These are phyloP conservation scores for Catharus minimus DNA, from an alignment of 2,113 vertebrate genomes.

Conservation along the genomic window DNA sequence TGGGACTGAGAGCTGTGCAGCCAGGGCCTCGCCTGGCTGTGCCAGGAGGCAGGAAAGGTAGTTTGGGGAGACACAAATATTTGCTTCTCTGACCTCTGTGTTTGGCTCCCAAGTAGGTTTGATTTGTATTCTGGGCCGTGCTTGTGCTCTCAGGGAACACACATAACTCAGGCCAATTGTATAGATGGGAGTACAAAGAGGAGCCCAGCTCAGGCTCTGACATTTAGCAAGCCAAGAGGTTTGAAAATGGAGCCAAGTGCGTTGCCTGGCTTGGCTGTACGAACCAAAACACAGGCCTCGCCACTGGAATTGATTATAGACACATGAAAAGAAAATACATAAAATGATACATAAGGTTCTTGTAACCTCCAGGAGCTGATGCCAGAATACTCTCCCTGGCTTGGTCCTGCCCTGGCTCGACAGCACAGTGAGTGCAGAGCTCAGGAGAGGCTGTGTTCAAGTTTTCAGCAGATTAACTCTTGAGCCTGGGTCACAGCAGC, in stretches of 20 bases:
- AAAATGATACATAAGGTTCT: constrained; percentile 68
- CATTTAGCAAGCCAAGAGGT: constrained; percentile 57
- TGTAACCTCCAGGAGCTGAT: constrained; percentile 52
- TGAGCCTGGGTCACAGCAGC: not conserved
- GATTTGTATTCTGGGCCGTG: constrained; percentile 16
- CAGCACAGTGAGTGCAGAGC: not conserved
- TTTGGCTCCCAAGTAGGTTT: constrained; percentile 34
- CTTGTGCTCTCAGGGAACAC: constrained; percentile 34
- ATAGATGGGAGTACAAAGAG: constrained; percentile 40
- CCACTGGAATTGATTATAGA: constrained; percentile 69
- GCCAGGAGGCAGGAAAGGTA: constrained; percentile 51
- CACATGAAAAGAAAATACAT: constrained; percentile 71
- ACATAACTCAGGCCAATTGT: constrained; percentile 29
- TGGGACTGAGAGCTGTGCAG: not conserved
- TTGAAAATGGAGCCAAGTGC: constrained; percentile 53
- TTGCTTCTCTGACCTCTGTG: constrained; percentile 35
- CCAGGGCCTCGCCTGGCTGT: not conserved
- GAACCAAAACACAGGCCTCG: constrained; percentile 65
- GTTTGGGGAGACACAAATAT: constrained; percentile 49
- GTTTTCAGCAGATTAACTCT: constrained; percentile 55
- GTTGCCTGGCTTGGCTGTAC: constrained; percentile 57
- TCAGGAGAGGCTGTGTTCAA: not conserved
- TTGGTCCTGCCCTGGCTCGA: constrained; percentile 45
- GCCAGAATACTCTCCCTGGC: constrained; percentile 43
- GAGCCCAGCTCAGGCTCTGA: constrained; percentile 44